Percentiles rank a stretch among this genome's conserved stretches.
phyloP scores from a whole-genome alignment of 2,797 vertebrate species.

The Acanthurus tractus region DNA sequence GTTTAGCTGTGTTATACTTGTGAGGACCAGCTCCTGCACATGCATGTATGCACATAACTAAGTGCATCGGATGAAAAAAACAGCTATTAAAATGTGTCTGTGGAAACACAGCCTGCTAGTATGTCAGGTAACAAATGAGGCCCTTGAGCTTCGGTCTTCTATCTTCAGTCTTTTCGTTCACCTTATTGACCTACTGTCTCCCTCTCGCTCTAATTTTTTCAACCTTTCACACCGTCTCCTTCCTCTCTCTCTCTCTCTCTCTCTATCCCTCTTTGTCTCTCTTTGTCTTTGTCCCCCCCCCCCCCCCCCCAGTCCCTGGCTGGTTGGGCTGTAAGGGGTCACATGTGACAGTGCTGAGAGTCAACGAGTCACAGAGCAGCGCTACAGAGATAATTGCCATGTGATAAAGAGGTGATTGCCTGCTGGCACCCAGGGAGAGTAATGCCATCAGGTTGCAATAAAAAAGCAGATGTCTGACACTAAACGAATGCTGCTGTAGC shows the following conservation, averaged over 20 bases:
- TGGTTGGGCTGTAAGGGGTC: slow-evolving; percentile 77
- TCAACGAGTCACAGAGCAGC: slow-evolving; percentile 81
- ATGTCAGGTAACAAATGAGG: slow-evolving; percentile 65
- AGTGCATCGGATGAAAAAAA: slow-evolving; percentile 44
- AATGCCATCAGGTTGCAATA: slow-evolving; percentile 89
- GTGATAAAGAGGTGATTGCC: slow-evolving; percentile 91
- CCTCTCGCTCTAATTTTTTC: slow-evolving; percentile 42
- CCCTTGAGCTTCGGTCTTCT: slow-evolving; percentile 64
- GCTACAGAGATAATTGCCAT: slow-evolving; percentile 88
- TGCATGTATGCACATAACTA: slow-evolving; percentile 14
- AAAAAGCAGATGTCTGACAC: slow-evolving; percentile 88
- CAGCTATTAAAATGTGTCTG: slow-evolving; percentile 50
- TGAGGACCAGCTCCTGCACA: slow-evolving; percentile 21
- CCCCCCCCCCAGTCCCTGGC: slow-evolving; percentile 42
- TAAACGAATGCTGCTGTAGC: slow-evolving; percentile 83
- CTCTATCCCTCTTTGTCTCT: slow-evolving; percentile 13
- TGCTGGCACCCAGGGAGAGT: slow-evolving; percentile 86
- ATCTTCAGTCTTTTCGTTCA: slow-evolving; percentile 62
- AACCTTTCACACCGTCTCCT: slow-evolving; percentile 24
- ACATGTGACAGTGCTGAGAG: slow-evolving; percentile 83
- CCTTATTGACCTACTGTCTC: slow-evolving; percentile 67
- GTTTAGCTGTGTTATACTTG: slow-evolving; percentile 47
- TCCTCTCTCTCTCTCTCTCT: too few relatives aligned
- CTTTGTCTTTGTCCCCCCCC: slow-evolving; percentile 18
- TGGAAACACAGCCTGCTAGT: slow-evolving; percentile 51